Evolutionary conservation across 2,888 invertebrate species (phyloP).

Genomic region (Oscheius sp.): DNA sequence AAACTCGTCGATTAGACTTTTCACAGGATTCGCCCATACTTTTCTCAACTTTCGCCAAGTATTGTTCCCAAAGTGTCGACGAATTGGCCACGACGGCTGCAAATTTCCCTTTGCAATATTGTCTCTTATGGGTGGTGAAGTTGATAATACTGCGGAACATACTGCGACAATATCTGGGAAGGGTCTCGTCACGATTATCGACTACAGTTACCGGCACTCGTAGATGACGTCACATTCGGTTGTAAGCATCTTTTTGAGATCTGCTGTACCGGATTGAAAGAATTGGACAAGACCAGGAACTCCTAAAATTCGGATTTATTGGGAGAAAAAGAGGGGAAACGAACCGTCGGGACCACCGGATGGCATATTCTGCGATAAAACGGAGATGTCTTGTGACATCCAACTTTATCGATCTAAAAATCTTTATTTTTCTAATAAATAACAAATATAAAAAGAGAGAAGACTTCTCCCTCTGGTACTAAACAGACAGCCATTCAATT

Average conservation of each 20-base stretch:
- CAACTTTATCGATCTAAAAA: no score
- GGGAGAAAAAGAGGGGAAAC: neutral
- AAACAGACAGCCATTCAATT: no score
- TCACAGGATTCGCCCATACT: neutral
- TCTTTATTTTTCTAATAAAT: no score
- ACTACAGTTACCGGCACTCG: slow-evolving; percentile 53
- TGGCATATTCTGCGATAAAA: neutral
- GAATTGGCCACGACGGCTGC: slow-evolving; percentile 18
- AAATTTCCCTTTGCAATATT: slow-evolving; percentile 45
- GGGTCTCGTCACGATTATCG: neutral
- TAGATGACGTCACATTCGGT: slow-evolving; percentile 54
- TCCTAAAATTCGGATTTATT: slow-evolving; percentile 30
- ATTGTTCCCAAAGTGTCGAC: neutral
- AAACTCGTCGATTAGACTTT: neutral
- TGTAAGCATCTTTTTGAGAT: slow-evolving; percentile 51
- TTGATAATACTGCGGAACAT: slow-evolving; percentile 53
- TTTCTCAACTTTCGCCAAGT: neutral
- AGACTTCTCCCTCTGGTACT: no score
- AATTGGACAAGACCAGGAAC: slow-evolving; percentile 39
- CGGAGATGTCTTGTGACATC: neutral
- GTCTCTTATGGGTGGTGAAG: slow-evolving; percentile 57
- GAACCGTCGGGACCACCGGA: no score
- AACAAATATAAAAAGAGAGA: no score
- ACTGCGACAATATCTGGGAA: slow-evolving; percentile 34
- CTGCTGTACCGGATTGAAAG: slow-evolving; percentile 47